These are phyloP conservation scores for Bos javanicus DNA, from an alignment of 2,113 vertebrate species.

Conservation along the genomic window DNA sequence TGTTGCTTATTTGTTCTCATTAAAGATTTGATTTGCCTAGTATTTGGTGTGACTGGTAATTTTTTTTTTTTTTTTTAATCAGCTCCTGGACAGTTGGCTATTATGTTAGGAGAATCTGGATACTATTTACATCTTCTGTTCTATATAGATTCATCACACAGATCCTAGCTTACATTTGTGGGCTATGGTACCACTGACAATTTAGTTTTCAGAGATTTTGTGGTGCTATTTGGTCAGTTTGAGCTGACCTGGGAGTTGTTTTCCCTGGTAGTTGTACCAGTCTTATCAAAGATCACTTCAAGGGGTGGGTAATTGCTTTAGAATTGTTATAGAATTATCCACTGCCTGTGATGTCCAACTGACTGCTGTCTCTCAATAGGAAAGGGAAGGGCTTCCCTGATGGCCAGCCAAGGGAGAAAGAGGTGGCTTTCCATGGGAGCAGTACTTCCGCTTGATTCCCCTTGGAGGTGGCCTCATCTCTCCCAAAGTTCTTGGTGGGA, in stretches of 20 bases:
- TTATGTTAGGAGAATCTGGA: background rate
- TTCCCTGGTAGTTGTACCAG: background rate
- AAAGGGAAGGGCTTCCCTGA: background rate
- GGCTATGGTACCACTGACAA: background rate
- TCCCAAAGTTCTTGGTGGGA: background rate
- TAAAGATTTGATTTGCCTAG: background rate
- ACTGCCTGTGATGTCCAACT: fast-evolving
- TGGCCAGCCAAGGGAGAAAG: background rate
- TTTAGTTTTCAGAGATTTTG: background rate
- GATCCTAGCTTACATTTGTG: background rate
- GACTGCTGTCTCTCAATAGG: background rate
- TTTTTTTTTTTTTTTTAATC: background rate
- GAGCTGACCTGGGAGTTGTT: background rate
- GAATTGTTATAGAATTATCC: background rate
- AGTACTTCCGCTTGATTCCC: background rate
- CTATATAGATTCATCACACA: background rate
- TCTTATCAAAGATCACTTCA: background rate
- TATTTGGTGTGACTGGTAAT: background rate
- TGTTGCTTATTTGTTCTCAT: background rate
- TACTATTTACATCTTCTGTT: background rate
- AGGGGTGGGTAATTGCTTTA: background rate
- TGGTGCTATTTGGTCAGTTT: background rate
- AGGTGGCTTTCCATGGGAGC: background rate
- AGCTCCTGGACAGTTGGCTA: background rate
- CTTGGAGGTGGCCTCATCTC: background rate